Conservation (phyloP, 2,888 invertebrate genomes). For the Apotomis turbidana region DNA sequence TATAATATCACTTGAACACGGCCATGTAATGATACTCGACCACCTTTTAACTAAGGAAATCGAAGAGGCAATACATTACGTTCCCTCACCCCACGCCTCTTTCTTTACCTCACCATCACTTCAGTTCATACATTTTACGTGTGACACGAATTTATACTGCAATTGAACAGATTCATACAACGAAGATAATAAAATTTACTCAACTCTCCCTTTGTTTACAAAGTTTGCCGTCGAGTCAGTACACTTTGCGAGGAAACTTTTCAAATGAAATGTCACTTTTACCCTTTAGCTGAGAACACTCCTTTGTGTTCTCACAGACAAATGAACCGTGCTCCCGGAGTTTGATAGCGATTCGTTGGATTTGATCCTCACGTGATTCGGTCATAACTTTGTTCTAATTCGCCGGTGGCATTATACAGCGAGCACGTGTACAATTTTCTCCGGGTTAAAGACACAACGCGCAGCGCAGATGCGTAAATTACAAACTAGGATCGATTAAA, state of each 20-base stretch:
- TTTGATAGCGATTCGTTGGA: constrained; percentile 31
- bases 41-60: constrained; percentile 23
- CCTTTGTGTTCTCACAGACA: constrained; percentile 33
- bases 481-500: too few relatives aligned
- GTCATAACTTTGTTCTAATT: constrained; percentile 1
- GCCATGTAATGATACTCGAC: constrained; percentile 12
- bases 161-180: constrained; percentile 32
- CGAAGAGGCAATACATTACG: constrained; percentile 35
- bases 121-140: constrained; percentile 8
- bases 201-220: constrained; percentile 33
- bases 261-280: constrained; percentile 40
- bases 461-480: too few relatives aligned
- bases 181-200: constrained; percentile 29
- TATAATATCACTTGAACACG: constrained; percentile 29
- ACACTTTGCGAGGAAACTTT: constrained; percentile 36
- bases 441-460: not conserved
- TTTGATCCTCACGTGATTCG: constrained; percentile 15
- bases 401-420: not conserved
- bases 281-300: constrained; percentile 32
- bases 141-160: constrained; percentile 19
- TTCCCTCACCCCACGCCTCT: constrained; percentile 21
- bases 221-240: constrained; percentile 32
- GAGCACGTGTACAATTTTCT: not conserved
- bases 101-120: constrained; percentile 29
- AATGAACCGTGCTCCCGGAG: constrained; percentile 30